Conservation (phyloP, 2,888 invertebrate species). For the Pyralis farinalis region DNA sequence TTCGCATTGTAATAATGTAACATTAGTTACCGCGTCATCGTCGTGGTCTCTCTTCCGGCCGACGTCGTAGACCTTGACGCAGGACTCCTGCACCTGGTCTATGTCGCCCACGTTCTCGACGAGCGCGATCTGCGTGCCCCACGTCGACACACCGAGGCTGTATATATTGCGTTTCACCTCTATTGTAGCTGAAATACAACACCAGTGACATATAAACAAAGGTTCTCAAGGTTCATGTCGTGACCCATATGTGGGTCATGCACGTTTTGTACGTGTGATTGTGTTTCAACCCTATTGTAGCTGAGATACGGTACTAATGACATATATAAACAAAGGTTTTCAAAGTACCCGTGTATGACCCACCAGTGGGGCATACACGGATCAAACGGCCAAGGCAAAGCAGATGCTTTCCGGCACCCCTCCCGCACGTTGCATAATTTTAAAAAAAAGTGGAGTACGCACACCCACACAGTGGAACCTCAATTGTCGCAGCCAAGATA, state of each 20-base stretch:
- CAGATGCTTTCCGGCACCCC: too few relatives aligned
- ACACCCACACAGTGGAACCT: too few relatives aligned
- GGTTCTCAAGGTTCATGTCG: too few relatives aligned
- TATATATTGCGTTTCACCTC: conserved; percentile 96
- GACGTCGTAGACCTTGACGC: conserved; percentile 95
- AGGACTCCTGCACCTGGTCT: conserved; percentile 92
- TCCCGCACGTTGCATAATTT: too few relatives aligned
- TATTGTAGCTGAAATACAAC: conserved; percentile 86
- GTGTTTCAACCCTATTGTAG: conserved; percentile 95
- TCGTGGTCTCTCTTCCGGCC: conserved; percentile 93
- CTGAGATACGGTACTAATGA: conserved; percentile 68
- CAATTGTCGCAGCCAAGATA: too few relatives aligned
- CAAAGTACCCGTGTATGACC: too few relatives aligned
- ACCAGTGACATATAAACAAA: too few relatives aligned
- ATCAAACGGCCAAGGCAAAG: too few relatives aligned
- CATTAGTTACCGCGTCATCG: conserved; percentile 88
- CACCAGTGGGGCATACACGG: too few relatives aligned
- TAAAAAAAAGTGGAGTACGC: too few relatives aligned
- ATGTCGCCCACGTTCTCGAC: conserved; percentile 94
- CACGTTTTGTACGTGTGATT: conserved; percentile 72
- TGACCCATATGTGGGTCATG: too few relatives aligned
- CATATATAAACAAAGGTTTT: background rate
- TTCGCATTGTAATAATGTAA: conserved; percentile 1
- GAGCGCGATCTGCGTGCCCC: conserved; percentile 93
- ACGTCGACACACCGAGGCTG: conserved; percentile 90